Percentiles rank a stretch among this genome's conserved stretches.
These are phyloP conservation scores for Equus quagga DNA, from an alignment of 2,113 vertebrate genomes.

Conservation along the genomic window DNA sequence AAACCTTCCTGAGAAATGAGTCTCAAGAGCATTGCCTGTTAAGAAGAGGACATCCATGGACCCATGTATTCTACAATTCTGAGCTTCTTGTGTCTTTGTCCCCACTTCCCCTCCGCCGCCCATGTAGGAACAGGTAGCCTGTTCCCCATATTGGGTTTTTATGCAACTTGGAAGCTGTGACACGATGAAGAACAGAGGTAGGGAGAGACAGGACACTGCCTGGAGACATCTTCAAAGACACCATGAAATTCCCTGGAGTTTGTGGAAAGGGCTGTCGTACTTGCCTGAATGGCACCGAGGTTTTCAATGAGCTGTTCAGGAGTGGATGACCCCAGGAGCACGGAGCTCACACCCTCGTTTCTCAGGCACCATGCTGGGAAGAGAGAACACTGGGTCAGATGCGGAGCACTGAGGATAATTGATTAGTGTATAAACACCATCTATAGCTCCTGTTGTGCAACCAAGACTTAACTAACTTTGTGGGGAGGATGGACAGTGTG, in stretches of 20 bases:
- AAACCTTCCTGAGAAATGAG: neutral
- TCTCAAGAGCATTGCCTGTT: neutral
- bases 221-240: neutral
- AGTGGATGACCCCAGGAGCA: slow-evolving; percentile 97
- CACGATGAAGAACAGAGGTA: neutral
- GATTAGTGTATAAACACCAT: neutral
- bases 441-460: neutral
- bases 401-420: neutral
- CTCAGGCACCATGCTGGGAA: slow-evolving; percentile 96
- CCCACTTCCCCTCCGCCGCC: neutral
- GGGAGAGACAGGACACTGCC: neutral
- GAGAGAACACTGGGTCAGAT: slow-evolving; percentile 11
- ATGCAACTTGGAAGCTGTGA: neutral
- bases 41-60: neutral
- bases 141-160: neutral
- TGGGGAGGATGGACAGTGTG: neutral
- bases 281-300: slow-evolving; percentile 98
- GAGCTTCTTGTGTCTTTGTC: neutral
- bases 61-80: neutral
- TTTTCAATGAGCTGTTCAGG: slow-evolving; percentile 98
- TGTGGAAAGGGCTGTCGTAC: slow-evolving; percentile 24
- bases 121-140: neutral
- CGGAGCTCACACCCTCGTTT: slow-evolving; percentile 98
- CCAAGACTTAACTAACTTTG: neutral
- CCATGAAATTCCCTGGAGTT: neutral